These are phyloP conservation scores for Lacanobia wlatinum DNA, from an alignment of 2,888 invertebrate genomes.

Conservation along the genomic window DNA sequence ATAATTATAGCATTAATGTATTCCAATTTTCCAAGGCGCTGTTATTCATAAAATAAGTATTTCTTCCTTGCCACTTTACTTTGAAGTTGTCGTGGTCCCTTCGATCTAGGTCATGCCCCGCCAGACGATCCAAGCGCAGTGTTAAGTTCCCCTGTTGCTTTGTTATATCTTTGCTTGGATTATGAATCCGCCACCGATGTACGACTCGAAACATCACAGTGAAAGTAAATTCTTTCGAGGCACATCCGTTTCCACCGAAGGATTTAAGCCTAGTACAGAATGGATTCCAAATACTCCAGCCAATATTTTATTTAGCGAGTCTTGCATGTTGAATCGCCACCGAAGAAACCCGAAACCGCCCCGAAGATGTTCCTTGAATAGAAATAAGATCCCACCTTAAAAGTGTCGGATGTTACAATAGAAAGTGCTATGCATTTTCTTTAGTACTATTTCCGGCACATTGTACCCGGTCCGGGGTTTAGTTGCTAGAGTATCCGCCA, in stretches of 20 bases:
- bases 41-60: background rate
- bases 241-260: constrained; percentile 47
- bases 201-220: constrained; percentile 67
- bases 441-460: constrained; percentile 51
- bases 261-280: constrained; percentile 56
- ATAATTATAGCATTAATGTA: no score
- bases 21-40: background rate
- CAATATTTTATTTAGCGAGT: constrained; percentile 44
- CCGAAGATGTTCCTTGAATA: constrained; percentile 53
- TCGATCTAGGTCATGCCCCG: constrained; percentile 69
- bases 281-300: constrained; percentile 15
- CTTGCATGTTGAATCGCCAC: constrained; percentile 26
- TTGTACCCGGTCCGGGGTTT: constrained; percentile 32
- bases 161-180: constrained; percentile 65
- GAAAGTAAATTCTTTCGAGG: constrained; percentile 75
- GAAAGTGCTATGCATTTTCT: constrained; percentile 56
- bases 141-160: constrained; percentile 65
- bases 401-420: constrained; percentile 56
- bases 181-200: constrained; percentile 59
- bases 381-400: constrained; percentile 51
- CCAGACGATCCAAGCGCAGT: constrained; percentile 58
- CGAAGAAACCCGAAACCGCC: constrained; percentile 29
- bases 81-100: constrained; percentile 46
- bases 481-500: constrained; percentile 38
- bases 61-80: constrained; percentile 3